Conservation (phyloP, 2,113 vertebrate species). For the Eubucco bourcierii region DNA sequence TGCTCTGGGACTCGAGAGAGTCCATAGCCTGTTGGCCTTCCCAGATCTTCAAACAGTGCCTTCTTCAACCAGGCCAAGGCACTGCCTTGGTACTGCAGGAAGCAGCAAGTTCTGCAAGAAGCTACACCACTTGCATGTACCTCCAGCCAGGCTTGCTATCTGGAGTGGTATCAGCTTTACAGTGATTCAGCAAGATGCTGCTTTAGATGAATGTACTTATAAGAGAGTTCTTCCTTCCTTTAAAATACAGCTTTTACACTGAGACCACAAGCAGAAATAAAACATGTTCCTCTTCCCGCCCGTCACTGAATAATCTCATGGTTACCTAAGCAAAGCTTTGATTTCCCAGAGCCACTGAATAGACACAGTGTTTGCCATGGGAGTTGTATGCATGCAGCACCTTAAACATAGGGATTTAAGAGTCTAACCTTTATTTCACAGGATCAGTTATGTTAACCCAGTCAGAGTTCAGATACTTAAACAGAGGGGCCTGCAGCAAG, state of each 20-base stretch:
- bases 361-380: not conserved
- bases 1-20: not conserved
- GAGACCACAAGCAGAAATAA: not conserved
- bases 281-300: not conserved
- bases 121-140: accelerated
- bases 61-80: not conserved
- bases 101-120: not conserved
- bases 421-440: not conserved
- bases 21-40: not conserved
- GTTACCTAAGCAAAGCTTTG: not conserved
- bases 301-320: not conserved
- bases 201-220: not conserved
- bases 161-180: not conserved
- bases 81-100: not conserved
- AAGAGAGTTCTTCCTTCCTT: not conserved
- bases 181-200: not conserved
- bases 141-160: not conserved
- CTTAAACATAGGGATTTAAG: not conserved
- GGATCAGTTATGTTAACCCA: not conserved
- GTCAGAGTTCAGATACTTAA: not conserved
- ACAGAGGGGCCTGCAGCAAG: not conserved
- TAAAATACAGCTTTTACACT: not conserved
- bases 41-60: not conserved
- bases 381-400: not conserved
- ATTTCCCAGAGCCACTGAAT: not conserved